Evolutionary conservation across 2,888 invertebrate species (phyloP), one percentile per base, ranked within the genome.

Genomic region (Leucoma salicis): DNA sequence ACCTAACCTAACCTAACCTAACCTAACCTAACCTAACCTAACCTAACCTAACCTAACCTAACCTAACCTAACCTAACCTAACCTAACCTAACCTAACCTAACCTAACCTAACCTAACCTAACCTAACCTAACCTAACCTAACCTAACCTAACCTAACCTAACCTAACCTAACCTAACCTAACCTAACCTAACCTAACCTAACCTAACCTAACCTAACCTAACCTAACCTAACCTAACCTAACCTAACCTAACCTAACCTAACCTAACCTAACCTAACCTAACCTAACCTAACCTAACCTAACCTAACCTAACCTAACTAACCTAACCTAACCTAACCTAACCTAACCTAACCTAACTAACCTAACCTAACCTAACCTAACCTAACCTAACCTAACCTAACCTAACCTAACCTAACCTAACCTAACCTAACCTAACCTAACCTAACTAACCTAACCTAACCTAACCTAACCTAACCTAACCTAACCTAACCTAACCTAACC

Each of bases 301-400:
- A 50, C 50, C 48, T 48, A 50, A 48, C 53, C 48, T 48, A 53
- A 49, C 49, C 50, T 50, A 50, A 46, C 47, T 42, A 47, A 47
- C 43, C 46, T 35, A 53, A 53, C 53, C 54, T 58, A 54, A 53
- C 52, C 53, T 53, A 49, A 51, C 54, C 53, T 53, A 47, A 53
- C 52, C 56, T 54, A 52, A 57, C 53, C 56, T 57, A 52, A 53
- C 56, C 46, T 57, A 51, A n/a, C n/a, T n/a, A n/a, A 54, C 54
- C 58, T 56, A 53, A 55, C 55, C 58, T 58, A 49, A 53, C 45
- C 44, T 57, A 53, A 54, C 53, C 57, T 36, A 40, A 48, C 40
- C 40, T 36, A 43, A 43, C 43, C 48, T 39, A 43, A 43, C 43
- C 39, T 39, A 43, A 39, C 42, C 42, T 41, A 39, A 39, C 42